A percentile compares a stretch with the other conserved stretches of the same genome.
phyloP scores from a whole-genome alignment of 1,140 invertebrate genomes.

The Papilio machaon region DNA sequence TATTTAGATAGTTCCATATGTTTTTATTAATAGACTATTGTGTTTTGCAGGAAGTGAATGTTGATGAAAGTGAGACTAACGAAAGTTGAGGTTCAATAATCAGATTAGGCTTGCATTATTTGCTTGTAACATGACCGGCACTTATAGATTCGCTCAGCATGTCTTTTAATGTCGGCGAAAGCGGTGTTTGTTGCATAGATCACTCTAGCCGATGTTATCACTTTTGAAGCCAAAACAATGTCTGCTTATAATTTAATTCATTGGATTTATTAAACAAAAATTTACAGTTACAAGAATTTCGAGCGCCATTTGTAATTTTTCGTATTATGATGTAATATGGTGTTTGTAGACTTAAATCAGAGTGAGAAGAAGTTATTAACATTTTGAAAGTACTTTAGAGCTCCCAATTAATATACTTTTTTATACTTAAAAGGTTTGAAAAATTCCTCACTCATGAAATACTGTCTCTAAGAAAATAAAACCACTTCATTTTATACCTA shows the following conservation, averaged over 20 bases:
- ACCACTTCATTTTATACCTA: no score
- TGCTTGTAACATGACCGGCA: constrained; percentile 27
- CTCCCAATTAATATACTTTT: no score
- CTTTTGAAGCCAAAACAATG: neutral
- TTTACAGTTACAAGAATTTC: no score
- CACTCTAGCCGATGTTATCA: neutral
- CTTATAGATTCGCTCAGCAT: constrained; percentile 35
- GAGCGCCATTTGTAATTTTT: no score
- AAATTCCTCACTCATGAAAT: no score
- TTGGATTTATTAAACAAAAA: neutral
- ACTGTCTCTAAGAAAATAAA: no score
- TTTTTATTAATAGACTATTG: constrained; percentile 36
- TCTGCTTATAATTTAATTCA: neutral
- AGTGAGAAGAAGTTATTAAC: no score
- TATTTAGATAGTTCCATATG: constrained; percentile 15
- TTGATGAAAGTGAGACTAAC: constrained; percentile 19
- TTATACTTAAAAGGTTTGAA: no score
- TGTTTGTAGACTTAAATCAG: no score
- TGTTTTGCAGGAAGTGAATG: constrained; percentile 10
- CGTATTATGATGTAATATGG: no score
- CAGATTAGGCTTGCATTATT: constrained; percentile 35
- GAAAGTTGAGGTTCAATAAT: constrained; percentile 30
- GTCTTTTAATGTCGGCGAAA: constrained; percentile 31
- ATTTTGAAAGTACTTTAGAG: no score
- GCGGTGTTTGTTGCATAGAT: constrained; percentile 15